Conservation (phyloP, 2,113 vertebrate genomes). For the Calidris pugnax region DNA sequence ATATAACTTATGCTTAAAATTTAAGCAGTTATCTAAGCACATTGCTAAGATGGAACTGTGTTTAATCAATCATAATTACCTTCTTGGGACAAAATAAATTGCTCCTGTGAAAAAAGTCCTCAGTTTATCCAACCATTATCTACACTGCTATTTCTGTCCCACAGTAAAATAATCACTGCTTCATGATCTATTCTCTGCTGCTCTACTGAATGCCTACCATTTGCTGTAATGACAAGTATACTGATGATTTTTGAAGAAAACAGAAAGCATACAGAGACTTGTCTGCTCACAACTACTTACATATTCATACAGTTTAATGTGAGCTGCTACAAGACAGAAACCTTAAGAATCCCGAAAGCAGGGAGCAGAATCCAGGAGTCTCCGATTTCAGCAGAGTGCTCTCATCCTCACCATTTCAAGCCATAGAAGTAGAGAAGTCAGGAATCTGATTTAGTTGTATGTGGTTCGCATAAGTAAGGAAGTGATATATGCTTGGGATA, state of each 20-base stretch:
- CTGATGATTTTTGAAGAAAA: background rate
- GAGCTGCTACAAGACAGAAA: background rate
- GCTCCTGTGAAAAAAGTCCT: background rate
- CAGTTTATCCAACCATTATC: background rate
- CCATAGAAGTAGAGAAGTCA: background rate
- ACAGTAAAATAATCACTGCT: background rate
- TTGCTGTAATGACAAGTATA: background rate
- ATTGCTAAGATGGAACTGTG: background rate
- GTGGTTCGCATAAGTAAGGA: background rate
- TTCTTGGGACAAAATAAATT: background rate
- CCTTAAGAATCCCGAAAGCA: background rate
- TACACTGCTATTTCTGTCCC: background rate
- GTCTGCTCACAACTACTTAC: background rate
- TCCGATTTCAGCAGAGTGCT: too few species aligned
- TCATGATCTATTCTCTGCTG: background rate
- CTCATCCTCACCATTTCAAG: background rate
- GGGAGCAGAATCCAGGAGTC: background rate
- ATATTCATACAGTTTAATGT: background rate
- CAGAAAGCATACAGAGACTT: background rate
- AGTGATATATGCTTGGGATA: background rate
- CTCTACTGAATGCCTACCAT: background rate
- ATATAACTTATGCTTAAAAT: background rate
- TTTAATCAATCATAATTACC: background rate
- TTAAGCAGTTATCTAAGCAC: background rate
- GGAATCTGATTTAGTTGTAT: background rate